Evolutionary conservation across 2,888 invertebrate genomes (phyloP), one percentile per base, ranked within the genome.

Genomic region (Zelleria hepariella): DNA sequence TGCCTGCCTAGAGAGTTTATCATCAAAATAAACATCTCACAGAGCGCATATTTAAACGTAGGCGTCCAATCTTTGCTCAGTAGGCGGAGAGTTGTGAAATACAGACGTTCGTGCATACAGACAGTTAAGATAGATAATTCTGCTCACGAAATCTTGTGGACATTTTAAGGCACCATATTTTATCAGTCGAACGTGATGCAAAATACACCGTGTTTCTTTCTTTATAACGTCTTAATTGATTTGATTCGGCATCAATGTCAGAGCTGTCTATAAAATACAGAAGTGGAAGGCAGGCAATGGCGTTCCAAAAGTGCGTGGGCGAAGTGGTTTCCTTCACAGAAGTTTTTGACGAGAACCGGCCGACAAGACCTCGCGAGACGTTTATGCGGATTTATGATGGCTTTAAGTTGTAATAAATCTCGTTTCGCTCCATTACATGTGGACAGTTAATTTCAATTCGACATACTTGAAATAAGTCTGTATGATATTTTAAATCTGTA

Each of bases 11-110:
- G 15, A 42, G 20, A 51, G 23, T 53, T 24, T 25, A 53, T 53
- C 25, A 15, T 5, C 25, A 53, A 42, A 55, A 55, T 27, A 55
- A 55, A 55, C 55, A 21, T 55, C 51, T 51, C 51, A 23, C 10
- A 51, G 23, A 23, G 23, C 23, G 23, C 51, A 21, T 51, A 51
- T 26, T 24, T n/a, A 48, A 64, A 60, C 68, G 80, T 80, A 74
- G 80, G 80, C 69, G 77, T 72, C 68, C 53, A 42, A 10, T 42
- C 68, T 70, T 68, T 66, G 70, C 69, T 63, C 62, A 70, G 78
- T 78, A 71, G 79, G 80, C 70, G 76, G 67, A 15, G 62, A 47
- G 72, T 80, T 79, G 72, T 72, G 79, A 75, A 82, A 83, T 73
- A 70, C 70, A 72, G 68, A 69, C 71, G 65, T 71, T 68, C 74